Evolutionary conservation across 2,797 vertebrate genomes (phyloP), one percentile per base, ranked within the genome.

Genomic region (Pipistrellus pipistrellus): DNA sequence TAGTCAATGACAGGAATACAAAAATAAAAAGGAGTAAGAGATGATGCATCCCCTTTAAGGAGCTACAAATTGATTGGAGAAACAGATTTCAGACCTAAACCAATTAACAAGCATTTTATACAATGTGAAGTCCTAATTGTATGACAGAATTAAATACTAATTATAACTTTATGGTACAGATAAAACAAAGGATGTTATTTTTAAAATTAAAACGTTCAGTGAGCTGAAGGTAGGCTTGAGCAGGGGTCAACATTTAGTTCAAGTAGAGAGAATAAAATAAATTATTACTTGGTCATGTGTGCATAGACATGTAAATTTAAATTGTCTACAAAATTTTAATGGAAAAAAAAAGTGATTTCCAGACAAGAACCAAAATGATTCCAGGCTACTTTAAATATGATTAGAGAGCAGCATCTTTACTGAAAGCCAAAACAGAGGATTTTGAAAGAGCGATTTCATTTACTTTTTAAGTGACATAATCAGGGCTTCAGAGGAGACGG

Each of bases 101-200:
- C 41, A 85, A 18, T 91, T 86, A 91, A 20, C 32, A 91, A 73
- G 46, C 35, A 68, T 83, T 91, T 81, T 77, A 84, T 78, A 86
- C 76, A 89, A 71, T 53, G 48, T 35, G 15, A 93, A 92, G 32
- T 69, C 30, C 41, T 93, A 57, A 55, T 89, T 91, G 51, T 64
- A 71, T 84, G 27, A 78, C 64, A 83, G 69, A 85, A 69, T 48
- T 23, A 93, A 87, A 88, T 66, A 44, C 13, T 89, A 87, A 57
- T 59, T 87, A 72, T 57, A 87, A 66, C 90, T 84, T 92, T 82
- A 75, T 85, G 46, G n/a, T 41, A 82, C 32, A 93, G 30, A 85
- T 72, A 73, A 93, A 89, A 92, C 38, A 94, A 35, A 78, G 71
- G 25, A 81, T 30, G 14, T 94, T 87, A 57, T 80, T 76, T 95